phyloP scores from a whole-genome alignment of 2,888 invertebrate genomes.

The Boloria selene region DNA sequence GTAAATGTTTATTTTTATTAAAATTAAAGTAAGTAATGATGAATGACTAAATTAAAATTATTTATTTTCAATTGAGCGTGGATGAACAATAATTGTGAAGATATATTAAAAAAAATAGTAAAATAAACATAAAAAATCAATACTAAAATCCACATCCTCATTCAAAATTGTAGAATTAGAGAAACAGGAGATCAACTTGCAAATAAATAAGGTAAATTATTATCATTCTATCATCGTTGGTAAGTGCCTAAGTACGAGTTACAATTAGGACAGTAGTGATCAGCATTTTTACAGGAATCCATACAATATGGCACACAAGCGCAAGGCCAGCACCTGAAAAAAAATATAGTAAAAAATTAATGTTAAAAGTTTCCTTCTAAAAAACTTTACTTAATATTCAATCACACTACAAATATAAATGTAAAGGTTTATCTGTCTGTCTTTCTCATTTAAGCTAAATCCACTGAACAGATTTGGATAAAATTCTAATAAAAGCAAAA shows the following conservation, averaged over 20 bases:
- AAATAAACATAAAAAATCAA: no score
- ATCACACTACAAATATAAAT: neutral
- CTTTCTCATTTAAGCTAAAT: no score
- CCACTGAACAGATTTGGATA: no score
- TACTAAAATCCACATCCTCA: neutral
- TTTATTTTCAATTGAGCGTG: no score
- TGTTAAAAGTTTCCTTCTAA: neutral
- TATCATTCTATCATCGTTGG: slow-evolving; percentile 19
- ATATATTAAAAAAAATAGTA: no score
- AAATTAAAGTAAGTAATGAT: no score
- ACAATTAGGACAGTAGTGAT: slow-evolving; percentile 82
- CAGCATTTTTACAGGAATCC: slow-evolving; percentile 76
- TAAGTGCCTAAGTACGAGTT: slow-evolving; percentile 78
- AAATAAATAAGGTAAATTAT: neutral
- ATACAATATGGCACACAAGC: slow-evolving; percentile 80
- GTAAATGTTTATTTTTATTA: no score
- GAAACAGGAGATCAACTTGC: neutral
- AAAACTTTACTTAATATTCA: neutral
- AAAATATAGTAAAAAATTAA: slow-evolving; percentile 1
- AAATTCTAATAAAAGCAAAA: no score
- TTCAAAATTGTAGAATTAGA: neutral
- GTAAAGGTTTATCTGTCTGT: no score
- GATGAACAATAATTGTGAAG: no score
- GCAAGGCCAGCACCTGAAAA: slow-evolving; percentile 78
- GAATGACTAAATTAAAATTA: no score